Evolutionary conservation across 2,797 vertebrate genomes (phyloP).

Genomic region (Clangula hyemalis): DNA sequence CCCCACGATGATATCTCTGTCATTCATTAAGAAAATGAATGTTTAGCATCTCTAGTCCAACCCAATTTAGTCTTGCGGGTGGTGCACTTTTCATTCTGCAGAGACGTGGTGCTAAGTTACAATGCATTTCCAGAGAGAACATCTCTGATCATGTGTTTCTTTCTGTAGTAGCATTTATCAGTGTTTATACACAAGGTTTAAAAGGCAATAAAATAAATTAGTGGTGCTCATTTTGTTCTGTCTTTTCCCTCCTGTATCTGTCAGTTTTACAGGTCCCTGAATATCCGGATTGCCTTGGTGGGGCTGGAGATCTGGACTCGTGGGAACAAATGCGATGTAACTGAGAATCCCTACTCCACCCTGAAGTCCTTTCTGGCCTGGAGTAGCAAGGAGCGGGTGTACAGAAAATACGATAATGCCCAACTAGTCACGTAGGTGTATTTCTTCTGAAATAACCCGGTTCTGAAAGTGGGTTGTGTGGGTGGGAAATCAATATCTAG

Average conservation of each 20-base stretch:
- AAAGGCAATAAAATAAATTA: not conserved
- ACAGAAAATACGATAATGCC: conserved; percentile 92
- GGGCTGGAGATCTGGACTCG: conserved; percentile 93
- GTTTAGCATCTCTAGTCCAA: not conserved
- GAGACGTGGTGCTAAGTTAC: not conserved
- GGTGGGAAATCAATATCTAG: not conserved
- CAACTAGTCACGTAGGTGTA: conserved; percentile 92
- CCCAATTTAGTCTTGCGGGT: not conserved
- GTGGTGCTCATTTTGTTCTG: not conserved
- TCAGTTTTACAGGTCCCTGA: conserved; percentile 93
- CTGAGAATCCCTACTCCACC: conserved; percentile 91
- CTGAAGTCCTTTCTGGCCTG: conserved; percentile 92
- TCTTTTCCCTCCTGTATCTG: not conserved
- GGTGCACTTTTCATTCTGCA: not conserved
- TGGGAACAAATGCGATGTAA: conserved; percentile 85
- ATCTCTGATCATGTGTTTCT: not conserved
- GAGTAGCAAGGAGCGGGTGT: conserved; percentile 87
- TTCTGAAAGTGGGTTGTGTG: not conserved
- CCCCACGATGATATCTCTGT: not conserved
- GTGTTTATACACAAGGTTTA: not conserved
- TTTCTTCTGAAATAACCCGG: not conserved
- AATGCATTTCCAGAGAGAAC: not conserved
- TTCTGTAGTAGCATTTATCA: not conserved
- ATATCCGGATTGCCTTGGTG: conserved; percentile 92
- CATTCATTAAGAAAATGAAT: not conserved